phyloP scores from a whole-genome alignment of 2,797 vertebrate species.

The Lutjanus campechanus region DNA sequence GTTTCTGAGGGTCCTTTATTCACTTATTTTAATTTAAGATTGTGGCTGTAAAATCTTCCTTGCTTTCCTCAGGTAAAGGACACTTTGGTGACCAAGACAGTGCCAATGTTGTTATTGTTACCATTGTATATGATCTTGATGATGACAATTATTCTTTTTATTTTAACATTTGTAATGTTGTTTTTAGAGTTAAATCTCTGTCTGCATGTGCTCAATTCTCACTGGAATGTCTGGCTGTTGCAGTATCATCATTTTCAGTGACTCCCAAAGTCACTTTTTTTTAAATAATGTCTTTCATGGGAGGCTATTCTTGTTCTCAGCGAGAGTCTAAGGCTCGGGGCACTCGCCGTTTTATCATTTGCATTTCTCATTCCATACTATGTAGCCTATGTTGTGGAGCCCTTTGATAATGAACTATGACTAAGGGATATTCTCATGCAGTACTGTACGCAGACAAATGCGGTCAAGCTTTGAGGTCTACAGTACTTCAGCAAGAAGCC shows the following conservation, averaged over 20 bases:
- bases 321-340: neutral
- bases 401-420: constrained; percentile 18
- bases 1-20: neutral
- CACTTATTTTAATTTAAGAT: constrained; percentile 13
- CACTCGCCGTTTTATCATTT: constrained; percentile 3
- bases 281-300: neutral
- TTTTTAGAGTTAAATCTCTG: neutral
- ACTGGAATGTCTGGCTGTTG: neutral
- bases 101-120: neutral
- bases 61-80: neutral
- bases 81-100: neutral
- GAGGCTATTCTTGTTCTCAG: neutral
- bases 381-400: neutral
- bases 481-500: constrained; percentile 32
- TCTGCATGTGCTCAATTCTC: neutral
- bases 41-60: constrained; percentile 2
- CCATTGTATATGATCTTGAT: neutral
- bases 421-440: constrained; percentile 7
- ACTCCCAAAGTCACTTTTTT: neutral
- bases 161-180: neutral
- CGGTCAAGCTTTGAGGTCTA: constrained; percentile 23
- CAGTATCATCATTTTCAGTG: neutral
- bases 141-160: neutral
- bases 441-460: constrained; percentile 1
- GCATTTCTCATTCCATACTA: neutral